Percentiles rank a stretch among this genome's conserved stretches.
Conservation (phyloP, 2,797 vertebrate genomes). For the Glyptemys insculpta region DNA sequence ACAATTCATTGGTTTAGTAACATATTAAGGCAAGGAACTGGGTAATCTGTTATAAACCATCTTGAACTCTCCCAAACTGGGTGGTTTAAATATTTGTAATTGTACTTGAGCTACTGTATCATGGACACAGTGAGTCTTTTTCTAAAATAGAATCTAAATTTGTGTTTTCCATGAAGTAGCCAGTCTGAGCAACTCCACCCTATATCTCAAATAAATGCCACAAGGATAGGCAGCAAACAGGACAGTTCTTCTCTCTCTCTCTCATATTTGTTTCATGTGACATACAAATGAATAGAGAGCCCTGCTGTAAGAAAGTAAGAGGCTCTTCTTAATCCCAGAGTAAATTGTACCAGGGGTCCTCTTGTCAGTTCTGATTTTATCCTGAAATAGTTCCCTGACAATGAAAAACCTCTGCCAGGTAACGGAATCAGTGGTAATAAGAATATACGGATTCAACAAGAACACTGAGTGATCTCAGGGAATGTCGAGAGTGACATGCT, state of each 20-base stretch:
- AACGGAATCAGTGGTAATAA: neutral
- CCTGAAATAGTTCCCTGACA: neutral
- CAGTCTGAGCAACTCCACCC: neutral
- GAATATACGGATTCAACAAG: neutral
- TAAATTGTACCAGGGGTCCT: neutral
- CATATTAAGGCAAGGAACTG: neutral
- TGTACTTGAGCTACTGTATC: neutral
- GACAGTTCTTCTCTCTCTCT: neutral
- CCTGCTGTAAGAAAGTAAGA: neutral
- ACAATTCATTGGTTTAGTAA: neutral
- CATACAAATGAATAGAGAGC: neutral
- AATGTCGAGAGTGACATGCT: fast-evolving
- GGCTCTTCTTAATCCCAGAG: neutral
- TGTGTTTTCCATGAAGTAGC: neutral
- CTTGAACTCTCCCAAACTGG: neutral
- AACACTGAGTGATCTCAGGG: neutral
- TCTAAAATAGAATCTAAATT: neutral
- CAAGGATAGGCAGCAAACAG: neutral
- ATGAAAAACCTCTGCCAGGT: neutral
- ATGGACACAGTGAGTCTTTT: neutral
- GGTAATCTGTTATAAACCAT: neutral
- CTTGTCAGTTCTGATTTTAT: neutral
- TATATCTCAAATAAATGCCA: neutral
- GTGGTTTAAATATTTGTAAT: neutral
- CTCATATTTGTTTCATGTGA: neutral